Conservation (phyloP, 2,888 invertebrate genomes). For the Acanthococcus lagerstroemiae region DNA sequence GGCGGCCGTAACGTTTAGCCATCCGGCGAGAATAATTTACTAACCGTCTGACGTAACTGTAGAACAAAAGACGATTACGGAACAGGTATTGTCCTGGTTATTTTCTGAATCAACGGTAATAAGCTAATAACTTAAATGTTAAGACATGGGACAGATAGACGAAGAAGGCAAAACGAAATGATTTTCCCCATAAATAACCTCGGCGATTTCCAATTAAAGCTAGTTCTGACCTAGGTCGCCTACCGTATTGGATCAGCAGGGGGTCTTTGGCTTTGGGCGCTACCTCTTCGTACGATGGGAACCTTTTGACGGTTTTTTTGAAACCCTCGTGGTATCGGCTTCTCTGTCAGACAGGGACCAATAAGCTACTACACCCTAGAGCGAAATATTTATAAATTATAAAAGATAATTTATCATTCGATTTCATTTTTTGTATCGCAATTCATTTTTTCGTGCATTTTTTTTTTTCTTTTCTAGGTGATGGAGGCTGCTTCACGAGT, state of each 20-base stretch:
- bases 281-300: constrained; percentile 19
- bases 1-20: no score
- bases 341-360: constrained; percentile 8
- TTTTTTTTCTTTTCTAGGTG: no score
- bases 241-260: constrained; percentile 28
- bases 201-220: constrained; percentile 28
- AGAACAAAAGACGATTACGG: not conserved
- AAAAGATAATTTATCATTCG: constrained; percentile 26
- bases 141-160: not conserved
- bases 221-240: constrained; percentile 27
- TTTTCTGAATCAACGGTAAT: not conserved
- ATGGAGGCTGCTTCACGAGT: no score
- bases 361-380: constrained; percentile 28
- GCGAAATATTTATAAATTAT: constrained; percentile 26
- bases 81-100: not conserved
- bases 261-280: constrained; percentile 30
- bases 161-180: constrained; percentile 13
- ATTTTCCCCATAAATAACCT: constrained; percentile 25
- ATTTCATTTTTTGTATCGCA: constrained; percentile 11
- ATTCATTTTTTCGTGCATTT: constrained; percentile 1
- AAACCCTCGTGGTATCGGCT: not conserved
- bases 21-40: not conserved
- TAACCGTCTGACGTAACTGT: not conserved
- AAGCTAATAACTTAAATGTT: not conserved
- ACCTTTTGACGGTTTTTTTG: constrained; percentile 25